Base-by-base conservation (phyloP, 2,797 vertebrate species). In the Dipus sagitta region DNA sequence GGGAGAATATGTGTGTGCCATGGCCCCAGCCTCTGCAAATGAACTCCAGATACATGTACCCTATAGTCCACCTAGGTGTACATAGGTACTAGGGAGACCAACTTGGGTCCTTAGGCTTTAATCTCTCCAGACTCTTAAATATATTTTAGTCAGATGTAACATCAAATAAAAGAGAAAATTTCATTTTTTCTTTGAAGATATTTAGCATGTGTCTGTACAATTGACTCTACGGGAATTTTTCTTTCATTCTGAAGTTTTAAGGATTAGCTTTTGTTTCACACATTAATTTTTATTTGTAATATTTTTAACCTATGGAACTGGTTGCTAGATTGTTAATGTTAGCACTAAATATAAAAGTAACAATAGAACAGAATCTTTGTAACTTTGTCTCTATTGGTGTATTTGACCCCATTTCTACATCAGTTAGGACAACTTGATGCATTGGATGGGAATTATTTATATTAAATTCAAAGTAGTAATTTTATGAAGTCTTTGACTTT, bases 161-260 rank as follows among this genome's bases (percentile, higher is more conserved):
- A n/a, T 12, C 9, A 92, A 78, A 85, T 67, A 71, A 71, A 62
- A 47, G 24, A 81, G 7, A 47, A 71, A 28, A 10, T 3, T 60
- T 11, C 47, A 80, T 38, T 47, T 88, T 88, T 90, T 47, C 68
- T 75, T 42, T 95, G 30, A n/a, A 90, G 0, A 0, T 65, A 77
- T 82, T 82, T 17, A 60, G 14, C 28, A 28, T 32, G 15, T 71
- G 24, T 24, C 26, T 64, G 30, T 28, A 21, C 2, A 82, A 60
- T 67, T 21, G 3, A 1, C 26, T 58, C 82, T 70, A 6, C 32
- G 30, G 10, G 2, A 47, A 54, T 20, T 21, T 54, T 30, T 32
- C 18, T 82, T 90, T 74, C 30, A 72, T 34, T 93, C 58, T 75
- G 28, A 93, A 67, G 38, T 78, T 83, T 52, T 28, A 82, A 8